Base-by-base conservation (phyloP, 2,113 vertebrate species). In the Sarotherodon lohbergeri region DNA sequence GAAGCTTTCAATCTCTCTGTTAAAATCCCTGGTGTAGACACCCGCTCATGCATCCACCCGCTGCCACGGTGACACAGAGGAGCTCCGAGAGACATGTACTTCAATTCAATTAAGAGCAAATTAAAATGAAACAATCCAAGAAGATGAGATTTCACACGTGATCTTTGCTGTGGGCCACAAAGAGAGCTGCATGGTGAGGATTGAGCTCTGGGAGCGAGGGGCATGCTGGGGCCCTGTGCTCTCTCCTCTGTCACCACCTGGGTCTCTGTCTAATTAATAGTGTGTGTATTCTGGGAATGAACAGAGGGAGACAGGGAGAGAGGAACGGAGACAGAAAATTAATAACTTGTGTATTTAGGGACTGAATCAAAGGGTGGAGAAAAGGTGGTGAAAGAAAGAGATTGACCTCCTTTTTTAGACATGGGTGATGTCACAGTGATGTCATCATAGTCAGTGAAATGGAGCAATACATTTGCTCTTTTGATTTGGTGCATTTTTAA, bases 251-350 rank as follows among this genome's bases (percentile, higher is more conserved):
- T 81, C 85, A 61, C 90, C 83, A 83, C 89, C 85, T 54, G 81
- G 56, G 86, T 79, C 83, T 89, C 68, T 4, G 17, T 87, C 89
- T 92, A 92, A 91, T 92, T 89, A 92, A 86, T 84, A 92, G 86
- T 79, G 54, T 88, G 57, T 90, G 88, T 90, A 48, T 84, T 88
- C 80, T 81, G 88, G 88, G 84, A 90, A 71, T 80, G 83, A 88
- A 79, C 57, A 27, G 17, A 78, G 76, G 59, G 54, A 88, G 19
- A 48, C 29, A 10, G 29, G 54, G 63, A 59, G 52, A 32, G 55
- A 81, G 39, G 78, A 24, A 39, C 4, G 7, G 36, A 81, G 59
- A 29, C 6, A 9, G 66, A 89, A 80, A 50, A 86, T 91, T 82
- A 90, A 90, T 87, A 63, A 55, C 81, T 80, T 89, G 78, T 90